A percentile compares a stretch with the other conserved stretches of the same genome.
phyloP scores from a whole-genome alignment of 2,888 invertebrate genomes.

The Acleris sparsana region DNA sequence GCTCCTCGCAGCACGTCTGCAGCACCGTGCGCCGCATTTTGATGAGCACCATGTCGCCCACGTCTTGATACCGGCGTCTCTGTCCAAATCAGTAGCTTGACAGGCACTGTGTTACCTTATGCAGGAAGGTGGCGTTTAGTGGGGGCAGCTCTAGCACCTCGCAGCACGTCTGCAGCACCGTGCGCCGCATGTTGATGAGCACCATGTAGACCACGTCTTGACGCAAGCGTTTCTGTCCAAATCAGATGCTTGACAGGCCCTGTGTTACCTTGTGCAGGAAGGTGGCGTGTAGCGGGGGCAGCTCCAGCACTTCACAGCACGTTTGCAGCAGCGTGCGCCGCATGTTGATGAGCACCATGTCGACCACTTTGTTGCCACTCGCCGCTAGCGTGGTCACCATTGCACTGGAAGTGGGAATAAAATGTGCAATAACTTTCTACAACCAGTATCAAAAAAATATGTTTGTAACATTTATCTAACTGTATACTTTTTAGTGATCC shows the following conservation, averaged over 20 bases:
- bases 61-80: conserved; percentile 21
- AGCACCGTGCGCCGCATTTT: conserved; percentile 75
- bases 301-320: conserved; percentile 64
- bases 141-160: conserved; percentile 72
- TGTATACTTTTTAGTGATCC: too few species aligned
- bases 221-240: too few species aligned
- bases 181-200: conserved; percentile 75
- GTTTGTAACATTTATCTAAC: too few species aligned
- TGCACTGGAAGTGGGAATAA: conserved; percentile 49
- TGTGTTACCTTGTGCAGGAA: conserved; percentile 74
- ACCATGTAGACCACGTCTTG: conserved; percentile 66
- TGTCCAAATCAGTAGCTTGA: too few species aligned
- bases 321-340: conserved; percentile 73
- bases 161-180: conserved; percentile 67
- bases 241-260: too few species aligned
- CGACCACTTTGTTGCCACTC: conserved; percentile 72
- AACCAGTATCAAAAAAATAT: too few species aligned
- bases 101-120: conserved; percentile 59
- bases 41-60: conserved; percentile 75
- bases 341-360: conserved; percentile 76
- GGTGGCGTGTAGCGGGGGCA: conserved; percentile 74
- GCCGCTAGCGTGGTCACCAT: conserved; percentile 60
- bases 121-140: conserved; percentile 75
- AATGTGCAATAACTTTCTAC: not conserved
- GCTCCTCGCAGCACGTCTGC: conserved; percentile 67